Evolutionary conservation across 2,113 vertebrate species (phyloP).

Genomic region (Chlamydotis undulata): DNA sequence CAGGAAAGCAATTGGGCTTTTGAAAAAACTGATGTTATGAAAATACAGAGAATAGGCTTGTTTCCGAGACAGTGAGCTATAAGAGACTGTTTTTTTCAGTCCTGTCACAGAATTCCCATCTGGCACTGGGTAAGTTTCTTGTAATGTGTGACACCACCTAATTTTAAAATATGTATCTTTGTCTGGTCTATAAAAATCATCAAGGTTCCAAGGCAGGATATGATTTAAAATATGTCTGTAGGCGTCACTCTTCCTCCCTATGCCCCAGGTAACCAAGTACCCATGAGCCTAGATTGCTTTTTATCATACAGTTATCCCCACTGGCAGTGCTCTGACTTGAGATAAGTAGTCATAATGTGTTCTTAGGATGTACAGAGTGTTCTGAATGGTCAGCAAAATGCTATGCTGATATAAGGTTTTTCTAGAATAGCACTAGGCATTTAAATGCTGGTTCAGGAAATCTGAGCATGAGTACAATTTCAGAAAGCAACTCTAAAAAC

Average conservation of each 20-base stretch:
- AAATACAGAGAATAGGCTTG: neutral
- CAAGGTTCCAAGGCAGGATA: neutral
- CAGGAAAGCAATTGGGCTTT: neutral
- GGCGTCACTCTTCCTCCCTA: neutral
- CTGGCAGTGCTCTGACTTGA: neutral
- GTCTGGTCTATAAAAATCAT: neutral
- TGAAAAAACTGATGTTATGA: neutral
- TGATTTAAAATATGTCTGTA: neutral
- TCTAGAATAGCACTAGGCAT: neutral
- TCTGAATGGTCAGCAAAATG: constrained; percentile 12
- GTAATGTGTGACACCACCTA: neutral
- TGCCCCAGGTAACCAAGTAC: neutral
- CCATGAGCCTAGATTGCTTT: neutral
- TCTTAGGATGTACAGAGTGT: neutral
- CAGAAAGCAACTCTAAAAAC: constrained; percentile 24
- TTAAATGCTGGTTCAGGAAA: constrained; percentile 40
- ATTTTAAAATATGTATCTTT: neutral
- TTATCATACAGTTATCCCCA: neutral
- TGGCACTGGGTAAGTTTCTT: neutral
- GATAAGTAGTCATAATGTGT: neutral
- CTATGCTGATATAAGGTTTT: neutral
- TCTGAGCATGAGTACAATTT: neutral
- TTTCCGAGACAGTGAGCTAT: neutral
- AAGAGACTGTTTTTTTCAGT: neutral
- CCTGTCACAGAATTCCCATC: neutral